These are phyloP conservation scores for Hippoglossus hippoglossus DNA, from an alignment of 2,797 vertebrate species.

Conservation along the genomic window DNA sequence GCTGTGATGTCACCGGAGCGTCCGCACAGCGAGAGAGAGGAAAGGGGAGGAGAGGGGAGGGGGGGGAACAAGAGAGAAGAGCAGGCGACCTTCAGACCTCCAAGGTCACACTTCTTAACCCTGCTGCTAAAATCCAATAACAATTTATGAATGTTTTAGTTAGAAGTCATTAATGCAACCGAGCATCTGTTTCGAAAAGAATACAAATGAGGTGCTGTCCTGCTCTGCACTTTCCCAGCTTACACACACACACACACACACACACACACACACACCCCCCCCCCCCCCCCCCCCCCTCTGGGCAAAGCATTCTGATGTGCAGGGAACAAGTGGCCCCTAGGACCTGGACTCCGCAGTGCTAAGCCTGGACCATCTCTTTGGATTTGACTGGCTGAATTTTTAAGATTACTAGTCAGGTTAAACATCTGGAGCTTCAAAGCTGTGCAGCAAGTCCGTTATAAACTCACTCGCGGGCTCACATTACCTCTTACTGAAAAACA, in stretches of 20 bases:
- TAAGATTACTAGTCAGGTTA: constrained; percentile 69
- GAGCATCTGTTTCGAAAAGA: constrained; percentile 83
- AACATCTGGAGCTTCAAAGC: constrained; percentile 70
- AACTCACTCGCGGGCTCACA: constrained; percentile 41
- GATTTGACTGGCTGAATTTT: constrained; percentile 69
- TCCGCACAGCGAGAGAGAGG: constrained; percentile 73
- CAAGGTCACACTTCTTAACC: constrained; percentile 83
- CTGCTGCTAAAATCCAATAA: constrained; percentile 85
- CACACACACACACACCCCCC: constrained; percentile 21
- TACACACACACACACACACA: constrained; percentile 10
- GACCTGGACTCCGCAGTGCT: constrained; percentile 59
- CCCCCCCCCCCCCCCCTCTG: constrained; percentile 57
- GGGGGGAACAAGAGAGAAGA: constrained; percentile 59
- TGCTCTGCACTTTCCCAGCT: constrained; percentile 56
- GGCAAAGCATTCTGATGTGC: constrained; percentile 70
- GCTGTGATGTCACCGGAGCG: constrained; percentile 84
- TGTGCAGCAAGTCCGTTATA: constrained; percentile 40
- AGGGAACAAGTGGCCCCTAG: constrained; percentile 65
- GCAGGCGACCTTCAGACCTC: constrained; percentile 78
- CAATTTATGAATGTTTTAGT: constrained; percentile 85
- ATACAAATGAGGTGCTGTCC: constrained; percentile 82
- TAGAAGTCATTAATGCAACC: constrained; percentile 83
- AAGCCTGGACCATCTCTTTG: constrained; percentile 68
- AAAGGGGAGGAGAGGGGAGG: constrained; percentile 50
- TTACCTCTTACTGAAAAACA: constrained; percentile 42